These are phyloP conservation scores for Gavia stellata DNA, from an alignment of 2,113 vertebrate genomes.

Conservation along the genomic window DNA sequence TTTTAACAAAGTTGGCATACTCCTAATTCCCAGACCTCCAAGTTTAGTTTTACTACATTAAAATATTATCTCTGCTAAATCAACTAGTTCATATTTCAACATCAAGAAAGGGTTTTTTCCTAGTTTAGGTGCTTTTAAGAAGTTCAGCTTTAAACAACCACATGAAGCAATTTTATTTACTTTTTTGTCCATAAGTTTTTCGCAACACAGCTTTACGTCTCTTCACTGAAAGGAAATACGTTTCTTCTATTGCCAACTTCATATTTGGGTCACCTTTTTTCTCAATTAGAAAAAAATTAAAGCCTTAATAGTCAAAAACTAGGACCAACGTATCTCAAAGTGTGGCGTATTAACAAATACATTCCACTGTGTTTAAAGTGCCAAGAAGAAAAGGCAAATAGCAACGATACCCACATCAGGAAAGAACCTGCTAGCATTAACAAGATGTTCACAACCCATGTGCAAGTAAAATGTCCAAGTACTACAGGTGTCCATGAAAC, in stretches of 20 bases:
- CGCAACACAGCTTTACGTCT: background rate
- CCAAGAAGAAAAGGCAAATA: background rate
- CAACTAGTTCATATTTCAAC: background rate
- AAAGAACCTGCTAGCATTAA: background rate
- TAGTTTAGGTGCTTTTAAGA: background rate
- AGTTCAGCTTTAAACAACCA: background rate
- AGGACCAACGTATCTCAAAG: background rate
- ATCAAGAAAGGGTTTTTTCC: background rate
- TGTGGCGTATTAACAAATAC: background rate
- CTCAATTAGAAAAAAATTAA: background rate
- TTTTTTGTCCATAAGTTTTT: background rate
- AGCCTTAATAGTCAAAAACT: background rate
- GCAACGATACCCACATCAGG: background rate
- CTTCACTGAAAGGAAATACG: background rate
- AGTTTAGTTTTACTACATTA: background rate
- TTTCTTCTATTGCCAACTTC: background rate
- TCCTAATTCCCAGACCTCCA: background rate
- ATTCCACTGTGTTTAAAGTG: background rate
- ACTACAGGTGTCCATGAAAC: background rate
- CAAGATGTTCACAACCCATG: background rate
- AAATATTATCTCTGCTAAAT: background rate
- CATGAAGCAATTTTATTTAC: background rate
- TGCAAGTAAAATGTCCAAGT: background rate
- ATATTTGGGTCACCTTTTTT: background rate
- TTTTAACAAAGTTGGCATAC: background rate